Evolutionary conservation across 2,113 vertebrate species (phyloP).

Genomic region (Chaenocephalus aceratus): DNA sequence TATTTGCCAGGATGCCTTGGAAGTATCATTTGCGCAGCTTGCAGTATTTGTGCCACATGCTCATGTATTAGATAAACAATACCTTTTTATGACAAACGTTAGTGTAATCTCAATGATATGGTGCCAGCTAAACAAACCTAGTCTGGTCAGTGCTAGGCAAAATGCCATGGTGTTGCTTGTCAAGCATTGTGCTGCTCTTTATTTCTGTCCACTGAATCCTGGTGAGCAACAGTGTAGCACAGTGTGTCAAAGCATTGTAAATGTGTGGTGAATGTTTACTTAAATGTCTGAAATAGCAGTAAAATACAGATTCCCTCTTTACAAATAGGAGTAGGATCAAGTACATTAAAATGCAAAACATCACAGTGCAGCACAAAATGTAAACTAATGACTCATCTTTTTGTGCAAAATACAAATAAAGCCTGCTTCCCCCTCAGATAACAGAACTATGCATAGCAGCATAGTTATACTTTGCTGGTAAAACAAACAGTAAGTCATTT

Average conservation of each 20-base stretch:
- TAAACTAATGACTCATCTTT: conserved; percentile 13
- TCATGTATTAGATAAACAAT: conserved; percentile 22
- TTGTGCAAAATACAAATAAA: conserved; percentile 3
- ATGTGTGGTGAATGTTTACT: neutral
- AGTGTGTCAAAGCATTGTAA: neutral
- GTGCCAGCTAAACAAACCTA: conserved; percentile 19
- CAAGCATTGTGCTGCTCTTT: neutral
- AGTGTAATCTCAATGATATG: conserved; percentile 3
- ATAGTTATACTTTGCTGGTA: no score
- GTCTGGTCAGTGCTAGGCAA: neutral
- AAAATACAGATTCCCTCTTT: neutral
- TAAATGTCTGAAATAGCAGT: neutral
- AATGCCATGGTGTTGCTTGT: neutral
- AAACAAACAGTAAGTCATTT: no score
- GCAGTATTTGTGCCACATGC: conserved; percentile 19
- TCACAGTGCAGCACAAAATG: neutral
- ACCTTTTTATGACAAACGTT: neutral
- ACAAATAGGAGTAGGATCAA: neutral
- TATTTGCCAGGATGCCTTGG: neutral
- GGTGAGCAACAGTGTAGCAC: neutral
- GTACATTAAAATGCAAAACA: neutral
- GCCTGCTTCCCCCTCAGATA: neutral
- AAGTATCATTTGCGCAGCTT: conserved; percentile 14
- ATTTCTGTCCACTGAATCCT: neutral
- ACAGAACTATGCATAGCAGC: neutral